phyloP scores from a whole-genome alignment of 2,113 vertebrate species.

The Siphamia tubifer region DNA sequence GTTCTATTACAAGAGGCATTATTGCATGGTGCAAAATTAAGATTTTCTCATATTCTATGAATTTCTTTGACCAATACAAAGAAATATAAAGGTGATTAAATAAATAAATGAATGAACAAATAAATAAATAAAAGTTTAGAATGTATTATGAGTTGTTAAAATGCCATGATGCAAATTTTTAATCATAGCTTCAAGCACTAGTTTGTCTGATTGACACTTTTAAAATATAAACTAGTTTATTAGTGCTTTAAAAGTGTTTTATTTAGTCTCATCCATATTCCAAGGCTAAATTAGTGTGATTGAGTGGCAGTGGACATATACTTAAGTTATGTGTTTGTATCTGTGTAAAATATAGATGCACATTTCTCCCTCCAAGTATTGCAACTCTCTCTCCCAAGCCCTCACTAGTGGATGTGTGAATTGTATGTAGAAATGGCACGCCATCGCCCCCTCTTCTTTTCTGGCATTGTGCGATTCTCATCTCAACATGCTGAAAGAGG shows the following conservation, averaged over 20 bases:
- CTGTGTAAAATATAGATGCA: slow-evolving; percentile 37
- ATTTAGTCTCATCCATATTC: slow-evolving; percentile 13
- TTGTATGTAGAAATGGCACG: slow-evolving; percentile 54
- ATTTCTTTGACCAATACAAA: too few species aligned
- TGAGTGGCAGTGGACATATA: slow-evolving; percentile 4
- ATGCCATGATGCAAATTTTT: too few species aligned
- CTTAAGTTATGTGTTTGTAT: slow-evolving; percentile 11
- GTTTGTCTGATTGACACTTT: too few species aligned
- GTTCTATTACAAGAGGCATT: too few species aligned
- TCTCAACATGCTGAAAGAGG: slow-evolving; percentile 53
- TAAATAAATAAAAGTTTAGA: too few species aligned
- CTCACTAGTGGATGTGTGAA: slow-evolving; percentile 51
- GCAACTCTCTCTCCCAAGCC: slow-evolving; percentile 3
- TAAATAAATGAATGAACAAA: too few species aligned
- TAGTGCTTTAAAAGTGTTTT: not conserved
- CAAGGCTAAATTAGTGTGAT: not conserved
- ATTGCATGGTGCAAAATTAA: too few species aligned
- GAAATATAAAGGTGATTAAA: too few species aligned
- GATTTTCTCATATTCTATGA: too few species aligned
- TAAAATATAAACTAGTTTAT: slow-evolving; percentile 3
- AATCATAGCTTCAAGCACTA: too few species aligned
- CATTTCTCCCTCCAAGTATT: slow-evolving; percentile 26
- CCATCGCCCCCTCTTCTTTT: not conserved
- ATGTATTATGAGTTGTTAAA: too few species aligned
- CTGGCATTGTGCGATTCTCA: slow-evolving; percentile 63